phyloP scores from a whole-genome alignment of 2,888 invertebrate genomes.

The Lymantria monacha region DNA sequence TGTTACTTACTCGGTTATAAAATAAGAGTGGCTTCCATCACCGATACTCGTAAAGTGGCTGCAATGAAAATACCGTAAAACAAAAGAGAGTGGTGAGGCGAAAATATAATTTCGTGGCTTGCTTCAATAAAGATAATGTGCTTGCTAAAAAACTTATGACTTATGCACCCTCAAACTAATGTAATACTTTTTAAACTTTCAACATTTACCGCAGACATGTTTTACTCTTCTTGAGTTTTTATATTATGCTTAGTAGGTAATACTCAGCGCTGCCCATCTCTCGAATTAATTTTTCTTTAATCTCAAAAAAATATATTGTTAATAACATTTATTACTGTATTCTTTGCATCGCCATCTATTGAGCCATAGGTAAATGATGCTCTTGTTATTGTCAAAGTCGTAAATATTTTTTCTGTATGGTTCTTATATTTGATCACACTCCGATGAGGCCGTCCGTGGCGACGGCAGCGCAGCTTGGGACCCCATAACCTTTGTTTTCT shows the following conservation, averaged over 20 bases:
- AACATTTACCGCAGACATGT: conserved; percentile 7
- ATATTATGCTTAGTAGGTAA: background rate
- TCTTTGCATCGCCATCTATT: too few relatives aligned
- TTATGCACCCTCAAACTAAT: conserved; percentile 11
- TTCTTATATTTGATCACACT: too few relatives aligned
- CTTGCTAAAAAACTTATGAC: conserved; percentile 24
- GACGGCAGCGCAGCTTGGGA: too few relatives aligned
- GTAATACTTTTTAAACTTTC: conserved; percentile 17
- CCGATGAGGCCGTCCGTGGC: too few relatives aligned
- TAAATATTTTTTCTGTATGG: too few relatives aligned
- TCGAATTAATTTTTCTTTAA: too few relatives aligned
- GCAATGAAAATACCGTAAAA: conserved; percentile 76
- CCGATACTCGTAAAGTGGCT: conserved; percentile 68
- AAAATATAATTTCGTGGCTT: conserved; percentile 67
- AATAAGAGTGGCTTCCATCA: conserved; percentile 65
- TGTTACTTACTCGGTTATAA: conserved; percentile 55
- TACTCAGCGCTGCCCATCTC: background rate
- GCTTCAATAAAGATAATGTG: conserved; percentile 43
- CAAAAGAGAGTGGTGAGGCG: conserved; percentile 56
- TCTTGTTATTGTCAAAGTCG: too few relatives aligned
- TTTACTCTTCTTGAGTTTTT: conserved; percentile 1
- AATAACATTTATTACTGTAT: too few relatives aligned
- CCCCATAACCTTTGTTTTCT: too few relatives aligned
- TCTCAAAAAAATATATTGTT: too few relatives aligned
- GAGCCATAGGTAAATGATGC: too few relatives aligned